phyloP scores from a whole-genome alignment of 2,888 invertebrate species.

The Pharmacophagus antenor region DNA sequence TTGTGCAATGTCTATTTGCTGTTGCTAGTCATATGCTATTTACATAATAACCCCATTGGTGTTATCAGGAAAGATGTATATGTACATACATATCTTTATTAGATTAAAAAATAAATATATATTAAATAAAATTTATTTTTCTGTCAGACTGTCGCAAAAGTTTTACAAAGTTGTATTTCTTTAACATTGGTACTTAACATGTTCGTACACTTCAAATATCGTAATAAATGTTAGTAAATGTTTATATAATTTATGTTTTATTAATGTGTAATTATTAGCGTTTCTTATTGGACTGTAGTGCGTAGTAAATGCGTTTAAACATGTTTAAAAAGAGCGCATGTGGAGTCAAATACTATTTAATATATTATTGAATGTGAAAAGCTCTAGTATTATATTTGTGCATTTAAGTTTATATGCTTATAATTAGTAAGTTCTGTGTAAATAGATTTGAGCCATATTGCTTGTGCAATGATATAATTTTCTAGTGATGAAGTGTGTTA shows the following conservation, averaged over 20 bases:
- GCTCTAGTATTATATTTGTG: not conserved
- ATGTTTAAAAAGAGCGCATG: too few relatives aligned
- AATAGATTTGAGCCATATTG: not conserved
- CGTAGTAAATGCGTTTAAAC: not conserved
- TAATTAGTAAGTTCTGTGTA: not conserved
- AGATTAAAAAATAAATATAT: too few relatives aligned
- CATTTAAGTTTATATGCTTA: not conserved
- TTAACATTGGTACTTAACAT: conserved; percentile 20
- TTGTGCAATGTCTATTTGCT: too few relatives aligned
- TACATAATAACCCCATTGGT: too few relatives aligned
- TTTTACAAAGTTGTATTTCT: not conserved
- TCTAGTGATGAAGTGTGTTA: not conserved
- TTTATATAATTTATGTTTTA: conserved; percentile 11
- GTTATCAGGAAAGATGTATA: too few relatives aligned
- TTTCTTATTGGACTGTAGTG: not conserved
- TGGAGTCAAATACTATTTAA: too few relatives aligned
- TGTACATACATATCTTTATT: too few relatives aligned
- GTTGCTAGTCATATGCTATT: too few relatives aligned
- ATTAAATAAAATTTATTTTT: not conserved
- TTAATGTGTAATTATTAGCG: conserved; percentile 9
- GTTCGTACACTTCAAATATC: conserved; percentile 15
- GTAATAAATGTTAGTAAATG: conserved; percentile 22
- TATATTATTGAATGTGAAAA: too few relatives aligned
- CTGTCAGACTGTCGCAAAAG: not conserved
- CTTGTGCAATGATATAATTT: not conserved